Conservation (phyloP, 2,113 vertebrate species). For the Dasyprocta punctata region DNA sequence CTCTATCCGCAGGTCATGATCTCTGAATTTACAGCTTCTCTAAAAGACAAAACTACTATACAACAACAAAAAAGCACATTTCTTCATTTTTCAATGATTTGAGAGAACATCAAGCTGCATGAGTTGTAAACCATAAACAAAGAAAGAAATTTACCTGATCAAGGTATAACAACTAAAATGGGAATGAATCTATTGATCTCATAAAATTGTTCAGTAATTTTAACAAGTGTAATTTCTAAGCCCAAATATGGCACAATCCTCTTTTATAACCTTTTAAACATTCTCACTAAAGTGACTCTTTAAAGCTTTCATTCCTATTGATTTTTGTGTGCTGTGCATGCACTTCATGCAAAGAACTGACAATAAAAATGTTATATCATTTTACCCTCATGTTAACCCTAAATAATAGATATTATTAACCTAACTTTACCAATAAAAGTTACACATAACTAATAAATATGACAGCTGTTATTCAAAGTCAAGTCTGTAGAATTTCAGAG, state of each 20-base stretch:
- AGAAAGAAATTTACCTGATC: constrained; percentile 8
- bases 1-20: neutral
- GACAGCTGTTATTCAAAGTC: neutral
- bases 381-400: neutral
- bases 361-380: constrained; percentile 43
- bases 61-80: neutral
- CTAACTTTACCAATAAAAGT: constrained; percentile 15
- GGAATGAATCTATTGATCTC: neutral
- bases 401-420: neutral
- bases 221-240: neutral
- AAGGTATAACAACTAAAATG: constrained; percentile 9
- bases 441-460: neutral
- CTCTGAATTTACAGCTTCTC: constrained; percentile 2
- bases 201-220: neutral
- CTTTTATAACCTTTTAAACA: constrained; percentile 15
- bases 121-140: neutral
- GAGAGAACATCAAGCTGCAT: neutral
- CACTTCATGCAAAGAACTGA: neutral
- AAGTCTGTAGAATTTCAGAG: neutral
- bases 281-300: neutral
- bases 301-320: neutral
- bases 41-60: neutral
- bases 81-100: constrained; percentile 47
- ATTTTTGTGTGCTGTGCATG: neutral
- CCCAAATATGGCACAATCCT: neutral